Base-by-base conservation (phyloP, 1,140 invertebrate species). In the Leptinotarsa defecta region DNA sequence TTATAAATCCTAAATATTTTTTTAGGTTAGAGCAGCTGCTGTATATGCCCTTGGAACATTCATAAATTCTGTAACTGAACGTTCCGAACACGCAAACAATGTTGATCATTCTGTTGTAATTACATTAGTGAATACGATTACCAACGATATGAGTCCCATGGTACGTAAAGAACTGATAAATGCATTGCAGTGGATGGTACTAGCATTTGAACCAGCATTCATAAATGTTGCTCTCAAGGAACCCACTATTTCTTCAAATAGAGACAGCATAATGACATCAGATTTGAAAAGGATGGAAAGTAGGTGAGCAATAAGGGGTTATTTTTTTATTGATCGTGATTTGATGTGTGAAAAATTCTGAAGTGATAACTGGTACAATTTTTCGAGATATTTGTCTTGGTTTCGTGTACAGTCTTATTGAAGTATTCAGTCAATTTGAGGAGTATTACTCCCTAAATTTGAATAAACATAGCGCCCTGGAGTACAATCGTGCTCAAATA, bases 31-130 rank as follows among this genome's bases (percentile, higher is more conserved):
- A 72, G 95, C 96, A 20, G 93, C 96, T 11, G 92, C 94, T 64
- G 95, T 98, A 13, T 98, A 93, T 88, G 96, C 97, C 8, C 88
- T 98, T 74, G 97, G 96, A 72, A 96, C 95, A n/a, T 97, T 96
- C 84, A 92, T 97, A 63, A 95, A 92, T 84, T 93, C 92, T 27
- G 91, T 91, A 20, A 90, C 88, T 20, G 92, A 95, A 81, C 90
- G 96, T 81, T 95, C 92, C 71, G 95, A 89, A 80, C 96, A 98
- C 87, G 95, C 96, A 13, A 97, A 96, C 83, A 95, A 93, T 82
- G 95, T 98, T 74, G 96, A 98, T 88, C 94, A 97, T 82, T 92
- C 92, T 78, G 94, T 98, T 76, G 95, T 93, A 48, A 94, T 96
- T 86, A 94, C 90, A 48, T 87, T 98, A 68, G 90, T 96, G 27